phyloP scores from a whole-genome alignment of 1,140 invertebrate species.

The Drosophila lini region DNA sequence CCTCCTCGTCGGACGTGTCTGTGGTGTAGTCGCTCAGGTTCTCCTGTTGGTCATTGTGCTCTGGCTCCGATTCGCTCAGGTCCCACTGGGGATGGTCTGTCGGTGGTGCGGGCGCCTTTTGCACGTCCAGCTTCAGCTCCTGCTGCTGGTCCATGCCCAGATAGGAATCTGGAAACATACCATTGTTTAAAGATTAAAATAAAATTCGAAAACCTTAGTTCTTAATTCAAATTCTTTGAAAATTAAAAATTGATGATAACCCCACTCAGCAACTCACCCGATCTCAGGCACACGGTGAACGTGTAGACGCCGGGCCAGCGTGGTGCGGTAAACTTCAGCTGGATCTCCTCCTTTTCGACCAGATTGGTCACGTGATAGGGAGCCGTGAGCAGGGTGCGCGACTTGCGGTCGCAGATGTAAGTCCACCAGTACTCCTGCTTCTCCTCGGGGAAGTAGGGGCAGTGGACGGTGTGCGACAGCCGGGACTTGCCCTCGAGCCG shows the following conservation, averaged over 20 bases:
- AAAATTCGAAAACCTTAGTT: neutral
- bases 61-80: conserved; percentile 96
- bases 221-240: neutral
- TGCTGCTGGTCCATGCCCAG: conserved; percentile 95
- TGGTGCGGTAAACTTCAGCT: conserved; percentile 98
- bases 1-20: conserved; percentile 86
- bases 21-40: conserved; percentile 87
- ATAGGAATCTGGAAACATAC: conserved; percentile 92
- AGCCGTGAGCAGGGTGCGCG: conserved; percentile 93
- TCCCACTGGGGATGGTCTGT: conserved; percentile 98
- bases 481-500: conserved; percentile 97
- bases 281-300: conserved; percentile 96
- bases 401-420: conserved; percentile 98
- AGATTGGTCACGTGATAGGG: conserved; percentile 96
- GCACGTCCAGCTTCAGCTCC: conserved; percentile 98
- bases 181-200: neutral
- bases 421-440: conserved; percentile 99
- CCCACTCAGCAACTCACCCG: conserved; percentile 84
- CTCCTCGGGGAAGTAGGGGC: conserved; percentile 97
- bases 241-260: neutral
- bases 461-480: conserved; percentile 97
- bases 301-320: conserved; percentile 96
- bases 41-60: conserved; percentile 87
- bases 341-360: conserved; percentile 92
- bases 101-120: conserved; percentile 95